Percentiles rank a stretch among this genome's conserved stretches.
phyloP scores from a whole-genome alignment of 1,140 invertebrate species.

The Arion vulgaris region DNA sequence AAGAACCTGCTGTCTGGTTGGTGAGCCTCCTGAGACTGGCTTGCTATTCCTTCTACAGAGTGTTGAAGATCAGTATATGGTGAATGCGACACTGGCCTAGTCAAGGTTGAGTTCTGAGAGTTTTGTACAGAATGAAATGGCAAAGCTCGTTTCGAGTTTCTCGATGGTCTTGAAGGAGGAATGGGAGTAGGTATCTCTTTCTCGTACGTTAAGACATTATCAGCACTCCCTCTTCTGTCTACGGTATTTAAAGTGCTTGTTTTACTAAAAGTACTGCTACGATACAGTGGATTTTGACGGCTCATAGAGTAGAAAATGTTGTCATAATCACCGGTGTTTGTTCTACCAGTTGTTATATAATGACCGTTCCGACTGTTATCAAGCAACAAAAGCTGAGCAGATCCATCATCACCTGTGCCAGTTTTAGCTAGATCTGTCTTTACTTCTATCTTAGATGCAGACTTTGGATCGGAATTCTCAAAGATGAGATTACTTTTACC shows the following conservation, averaged over 20 bases:
- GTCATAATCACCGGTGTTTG: slow-evolving; percentile 41
- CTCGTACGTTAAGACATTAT: slow-evolving; percentile 14
- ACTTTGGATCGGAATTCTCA: not conserved
- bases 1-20: not conserved
- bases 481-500: slow-evolving; percentile 19
- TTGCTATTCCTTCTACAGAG: not conserved
- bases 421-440: not conserved
- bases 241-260: not conserved
- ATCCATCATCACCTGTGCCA: not conserved
- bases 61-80: not conserved
- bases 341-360: slow-evolving; percentile 3
- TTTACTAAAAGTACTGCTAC: slow-evolving; percentile 12
- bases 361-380: slow-evolving; percentile 8
- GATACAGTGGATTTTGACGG: slow-evolving; percentile 1
- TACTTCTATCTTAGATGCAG: not conserved
- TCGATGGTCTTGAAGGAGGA: slow-evolving; percentile 28
- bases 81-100: slow-evolving; percentile 20
- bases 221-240: slow-evolving; percentile 23
- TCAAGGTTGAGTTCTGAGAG: not conserved
- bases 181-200: slow-evolving; percentile 2
- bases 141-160: slow-evolving; percentile 11
- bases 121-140: not conserved
- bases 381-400: not conserved
- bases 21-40: not conserved
- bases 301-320: slow-evolving; percentile 28